Evolutionary conservation across 2,113 vertebrate genomes (phyloP), one percentile per base, ranked within the genome.

Genomic region (Rhinolophus sinicus): DNA sequence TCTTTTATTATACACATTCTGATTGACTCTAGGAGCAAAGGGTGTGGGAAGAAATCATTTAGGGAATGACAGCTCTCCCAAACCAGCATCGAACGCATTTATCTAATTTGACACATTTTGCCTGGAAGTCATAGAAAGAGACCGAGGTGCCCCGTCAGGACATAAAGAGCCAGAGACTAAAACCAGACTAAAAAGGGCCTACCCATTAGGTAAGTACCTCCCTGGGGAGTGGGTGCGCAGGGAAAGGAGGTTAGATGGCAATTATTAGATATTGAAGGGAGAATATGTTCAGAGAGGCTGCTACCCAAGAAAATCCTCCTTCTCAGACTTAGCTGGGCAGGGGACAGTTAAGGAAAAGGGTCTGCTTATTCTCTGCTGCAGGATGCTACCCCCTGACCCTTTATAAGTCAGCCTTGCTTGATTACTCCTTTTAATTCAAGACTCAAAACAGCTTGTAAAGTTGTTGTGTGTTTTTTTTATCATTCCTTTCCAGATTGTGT

Each of bases 381-480:
- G 98, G 98, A 97, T 75, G 98, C 98, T 91, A 96, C 92, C 81
- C 98, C 98, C 97, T 97, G 96, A 98, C 97, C 90, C 8, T 98
- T 97, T 97, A 67, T 21, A 98, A 96, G 97, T 98, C 98, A 98
- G 98, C 98, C 98, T 97, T 96, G 60, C 98, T 98, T 98, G 98
- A 98, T 98, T 98, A 98, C 98, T 97, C 90, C 97, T 98, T 98
- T 98, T 98, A 96, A 98, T 98, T 98, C 97, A 15, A 98, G 98
- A 92, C 98, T 99, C 97, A 81, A 97, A 98, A 98, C 98, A 99
- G 98, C 98, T 99, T 99, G 98, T 99, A 98, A 99, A 98, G 97
- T 98, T 98, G 97, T 76, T 87, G 47, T 50, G 47, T 47, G 47
- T 69, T 92, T 76, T 76, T 96, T 98, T 98, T 98, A 98, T 98